Evolutionary conservation across 2,797 vertebrate species (phyloP), one percentile per base, ranked within the genome.

Genomic region (Bradypodion ventrale): DNA sequence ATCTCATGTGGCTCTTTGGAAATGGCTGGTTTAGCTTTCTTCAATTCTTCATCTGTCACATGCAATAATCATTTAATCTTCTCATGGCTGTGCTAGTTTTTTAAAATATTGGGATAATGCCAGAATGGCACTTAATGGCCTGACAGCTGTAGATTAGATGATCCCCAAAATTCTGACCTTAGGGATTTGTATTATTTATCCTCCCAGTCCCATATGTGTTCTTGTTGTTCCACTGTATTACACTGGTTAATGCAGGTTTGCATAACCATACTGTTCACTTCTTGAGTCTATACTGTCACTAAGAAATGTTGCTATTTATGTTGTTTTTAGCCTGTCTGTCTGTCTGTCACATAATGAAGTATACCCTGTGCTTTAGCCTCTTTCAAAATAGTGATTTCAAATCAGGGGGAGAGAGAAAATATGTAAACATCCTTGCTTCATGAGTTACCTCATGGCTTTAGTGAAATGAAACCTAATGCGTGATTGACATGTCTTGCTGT

Each of bases 121-220:
- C 83, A 85, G 60, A 32, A 25, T 21, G 37, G 37, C 27, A 49
- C 46, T 85, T 85, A 85, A 85, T 59, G 29, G 37, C 37, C 60
- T 75, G 60, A 66, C 70, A 80, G 70, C 60, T 66, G 46, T 66
- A 56, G 56, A 82, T 82, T 75, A 82, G 70, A 68, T 42, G 49
- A 85, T 80, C 60, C 70, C 83, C 42, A 85, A 25, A 74, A 66
- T 66, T 75, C 77, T 80, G 9, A 80, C 23, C 60, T 80, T 85
- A 77, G 44, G n/a, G 62, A 85, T 44, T 46, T 80, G 46, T 52
- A 74, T 75, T 85, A 79, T 79, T 84, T 84, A 74, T 79, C 44
- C 80, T 75, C 62, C 63, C 77, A 73, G 5, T 10, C 63, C 44
- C 37, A 10, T 59, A 25, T 46, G 69, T 65, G 44, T 66, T 74